Conservation (phyloP, 2,797 vertebrate genomes). For the Sarcophilus harrisii region DNA sequence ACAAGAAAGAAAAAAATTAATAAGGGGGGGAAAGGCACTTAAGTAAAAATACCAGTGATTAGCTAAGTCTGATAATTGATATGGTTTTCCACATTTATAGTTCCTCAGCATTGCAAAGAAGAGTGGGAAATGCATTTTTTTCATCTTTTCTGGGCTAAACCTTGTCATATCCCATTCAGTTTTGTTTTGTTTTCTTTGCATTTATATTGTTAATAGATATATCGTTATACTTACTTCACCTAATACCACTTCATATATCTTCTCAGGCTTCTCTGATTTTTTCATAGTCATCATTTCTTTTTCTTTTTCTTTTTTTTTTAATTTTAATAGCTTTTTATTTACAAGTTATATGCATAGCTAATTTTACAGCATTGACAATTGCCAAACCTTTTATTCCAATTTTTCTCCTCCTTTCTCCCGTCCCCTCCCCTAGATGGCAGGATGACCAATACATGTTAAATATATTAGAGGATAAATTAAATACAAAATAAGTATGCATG, state of each 20-base stretch:
- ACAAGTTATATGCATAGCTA: too few species aligned
- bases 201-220: not conserved
- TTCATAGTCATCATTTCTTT: not conserved
- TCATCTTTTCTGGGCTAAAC: not conserved
- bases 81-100: not conserved
- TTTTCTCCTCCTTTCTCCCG: too few species aligned
- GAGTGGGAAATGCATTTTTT: not conserved
- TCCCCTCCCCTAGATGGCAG: too few species aligned
- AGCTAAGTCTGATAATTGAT: not conserved
- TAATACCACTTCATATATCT: not conserved
- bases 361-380: too few species aligned
- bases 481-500: too few species aligned
- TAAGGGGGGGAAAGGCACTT: not conserved
- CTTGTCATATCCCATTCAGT: not conserved
- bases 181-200: not conserved
- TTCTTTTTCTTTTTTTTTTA: too few species aligned
- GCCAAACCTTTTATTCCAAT: too few species aligned
- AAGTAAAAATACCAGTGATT: not conserved
- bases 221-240: not conserved
- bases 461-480: too few species aligned
- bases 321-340: too few species aligned
- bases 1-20: not conserved
- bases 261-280: not conserved
- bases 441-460: too few species aligned
- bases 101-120: not conserved